Evolutionary conservation across 2,888 invertebrate genomes (phyloP).

Genomic region (Parthenolecanium corni): DNA sequence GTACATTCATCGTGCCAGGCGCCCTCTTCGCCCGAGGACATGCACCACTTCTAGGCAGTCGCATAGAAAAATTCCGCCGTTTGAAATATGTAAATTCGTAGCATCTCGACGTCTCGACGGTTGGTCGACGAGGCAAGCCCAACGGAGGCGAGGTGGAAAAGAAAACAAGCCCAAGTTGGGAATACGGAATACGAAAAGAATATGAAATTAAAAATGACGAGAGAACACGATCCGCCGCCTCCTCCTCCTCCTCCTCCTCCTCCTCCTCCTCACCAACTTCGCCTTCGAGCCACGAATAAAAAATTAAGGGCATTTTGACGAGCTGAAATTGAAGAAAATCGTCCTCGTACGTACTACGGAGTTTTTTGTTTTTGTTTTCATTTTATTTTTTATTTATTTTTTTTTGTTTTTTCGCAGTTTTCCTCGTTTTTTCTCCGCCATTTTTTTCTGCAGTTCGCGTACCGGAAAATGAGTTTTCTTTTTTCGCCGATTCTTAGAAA

Average conservation of each 20-base stretch:
- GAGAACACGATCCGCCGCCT: background rate
- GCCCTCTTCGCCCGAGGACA: background rate
- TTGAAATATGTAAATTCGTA: background rate
- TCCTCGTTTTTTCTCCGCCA: background rate
- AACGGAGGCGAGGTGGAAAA: background rate
- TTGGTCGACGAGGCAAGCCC: too few species aligned
- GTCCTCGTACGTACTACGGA: background rate
- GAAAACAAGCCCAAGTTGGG: too few species aligned
- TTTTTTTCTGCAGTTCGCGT: constrained; percentile 2
- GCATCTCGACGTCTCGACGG: too few species aligned
- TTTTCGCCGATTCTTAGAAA: background rate
- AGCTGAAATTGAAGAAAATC: constrained; percentile 13
- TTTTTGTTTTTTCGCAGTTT: background rate
- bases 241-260: too few species aligned
- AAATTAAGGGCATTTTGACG: background rate
- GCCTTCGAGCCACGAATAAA: too few species aligned
- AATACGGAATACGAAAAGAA: constrained; percentile 8
- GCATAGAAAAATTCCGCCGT: background rate
- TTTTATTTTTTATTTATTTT: background rate
- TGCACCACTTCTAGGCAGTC: background rate
- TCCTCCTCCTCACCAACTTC: too few species aligned
- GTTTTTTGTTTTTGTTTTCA: background rate
- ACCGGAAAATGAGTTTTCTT: constrained; percentile 25
- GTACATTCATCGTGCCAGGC: too few species aligned
- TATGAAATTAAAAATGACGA: constrained; percentile 21